Conservation (phyloP, 2,113 vertebrate genomes). For the Hydrochoerus hydrochaeris region DNA sequence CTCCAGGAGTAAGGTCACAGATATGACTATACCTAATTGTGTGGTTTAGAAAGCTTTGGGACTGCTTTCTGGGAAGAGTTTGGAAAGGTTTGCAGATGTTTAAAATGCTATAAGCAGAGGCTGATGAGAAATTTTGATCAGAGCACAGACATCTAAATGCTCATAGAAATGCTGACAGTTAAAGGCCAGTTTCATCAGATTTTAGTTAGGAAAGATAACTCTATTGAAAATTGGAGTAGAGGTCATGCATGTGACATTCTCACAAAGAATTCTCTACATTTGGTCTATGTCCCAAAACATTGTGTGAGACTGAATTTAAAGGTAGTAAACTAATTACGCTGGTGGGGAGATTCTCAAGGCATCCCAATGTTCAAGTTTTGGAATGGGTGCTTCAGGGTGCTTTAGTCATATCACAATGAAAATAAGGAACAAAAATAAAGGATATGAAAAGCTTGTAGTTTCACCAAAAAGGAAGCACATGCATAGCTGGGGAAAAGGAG, state of each 20-base stretch:
- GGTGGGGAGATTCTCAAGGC: neutral
- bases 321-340: neutral
- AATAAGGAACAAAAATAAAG: neutral
- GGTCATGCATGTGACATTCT: neutral
- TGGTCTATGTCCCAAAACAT: neutral
- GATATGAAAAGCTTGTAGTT: neutral
- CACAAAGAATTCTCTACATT: neutral
- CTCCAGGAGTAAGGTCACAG: neutral
- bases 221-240: neutral
- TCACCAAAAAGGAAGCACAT: neutral
- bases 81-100: neutral
- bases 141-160: neutral
- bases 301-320: neutral
- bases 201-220: neutral
- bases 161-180: neutral
- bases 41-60: neutral
- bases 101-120: neutral
- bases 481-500: neutral
- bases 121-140: neutral
- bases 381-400: neutral
- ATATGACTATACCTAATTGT: neutral
- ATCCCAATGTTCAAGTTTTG: neutral
- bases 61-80: neutral
- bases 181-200: neutral
- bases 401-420: neutral